Evolutionary conservation across 2,797 vertebrate genomes (phyloP).

Genomic region (Sebastes variabilis): DNA sequence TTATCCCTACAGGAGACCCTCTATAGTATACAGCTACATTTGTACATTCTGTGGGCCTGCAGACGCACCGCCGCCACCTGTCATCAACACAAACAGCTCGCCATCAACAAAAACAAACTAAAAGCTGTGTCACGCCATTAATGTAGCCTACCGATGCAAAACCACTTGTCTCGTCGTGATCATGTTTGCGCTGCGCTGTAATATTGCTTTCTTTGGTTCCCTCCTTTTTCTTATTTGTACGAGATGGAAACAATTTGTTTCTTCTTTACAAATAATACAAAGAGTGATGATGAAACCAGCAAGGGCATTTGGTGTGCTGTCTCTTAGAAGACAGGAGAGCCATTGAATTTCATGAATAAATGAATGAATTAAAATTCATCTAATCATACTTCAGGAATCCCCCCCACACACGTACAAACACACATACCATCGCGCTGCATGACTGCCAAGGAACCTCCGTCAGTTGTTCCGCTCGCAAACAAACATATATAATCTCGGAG

Average conservation of each 20-base stretch:
- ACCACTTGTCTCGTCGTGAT: slow-evolving; percentile 64
- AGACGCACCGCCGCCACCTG: slow-evolving; percentile 68
- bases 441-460: slow-evolving; percentile 64
- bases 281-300: slow-evolving; percentile 79
- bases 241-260: slow-evolving; percentile 76
- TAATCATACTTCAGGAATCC: slow-evolving; percentile 81
- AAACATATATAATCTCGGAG: slow-evolving; percentile 74
- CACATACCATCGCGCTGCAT: slow-evolving; percentile 13
- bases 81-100: slow-evolving; percentile 65
- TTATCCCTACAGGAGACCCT: slow-evolving; percentile 45
- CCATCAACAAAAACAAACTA: slow-evolving; percentile 72
- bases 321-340: slow-evolving; percentile 76
- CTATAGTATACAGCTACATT: slow-evolving; percentile 33
- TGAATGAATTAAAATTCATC: slow-evolving; percentile 85
- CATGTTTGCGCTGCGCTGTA: slow-evolving; percentile 65
- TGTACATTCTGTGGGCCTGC: slow-evolving; percentile 50
- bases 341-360: slow-evolving; percentile 85
- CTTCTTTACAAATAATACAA: slow-evolving; percentile 81
- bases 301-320: slow-evolving; percentile 73
- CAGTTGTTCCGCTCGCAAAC: slow-evolving; percentile 70
- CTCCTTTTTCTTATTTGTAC: slow-evolving; percentile 66
- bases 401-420: background rate
- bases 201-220: slow-evolving; percentile 72
- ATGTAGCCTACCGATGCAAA: slow-evolving; percentile 72
- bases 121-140: slow-evolving; percentile 74